Base-by-base conservation (phyloP, 2,797 vertebrate genomes). In the Coluber constrictor region DNA sequence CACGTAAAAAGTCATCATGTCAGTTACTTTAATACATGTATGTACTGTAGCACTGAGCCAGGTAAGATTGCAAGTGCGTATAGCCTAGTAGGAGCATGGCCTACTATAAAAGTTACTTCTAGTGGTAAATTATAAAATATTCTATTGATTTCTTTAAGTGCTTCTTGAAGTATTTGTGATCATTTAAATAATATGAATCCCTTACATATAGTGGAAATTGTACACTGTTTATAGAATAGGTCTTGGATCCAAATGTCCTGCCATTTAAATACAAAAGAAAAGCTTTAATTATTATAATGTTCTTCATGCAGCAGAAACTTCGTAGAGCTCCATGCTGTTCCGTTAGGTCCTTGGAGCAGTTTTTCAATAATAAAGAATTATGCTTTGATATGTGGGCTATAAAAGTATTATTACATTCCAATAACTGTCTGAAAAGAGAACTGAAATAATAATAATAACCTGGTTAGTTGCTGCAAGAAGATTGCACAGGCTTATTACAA, bases 1-100 rank as follows among this genome's bases (percentile, higher is more conserved):
- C 98, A 95, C 98, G 98, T 97, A 99, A 98, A 98, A 98, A 98
- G 98, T 98, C 98, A 43, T 98, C 98, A n/a, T 98, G 98, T 97
- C 98, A 98, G 95, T 98, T 99, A 97, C 98, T 99, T 98, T 99
- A 98, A 98, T 98, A 97, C 95, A 97, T 95, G 96, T 97, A 97
- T 98, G 97, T 97, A 97, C 98, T 98, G 97, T 98, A 98, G 98
- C 98, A 98, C 98, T 98, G 98, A 98, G 98, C 98, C 98, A 98
- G 98, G 98, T 99, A 98, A 96, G 95, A 91, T 16, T 4, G 27
- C 32, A 11, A 90, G 7, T 83, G 20, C 37, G 37, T 37, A 37
- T 37, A 37, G 37, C 37, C 37, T 37, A 37, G 37, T 37, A 37
- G 37, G 61, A 60, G 55, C 3, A 32, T 37, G 16, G 18, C 25